These are phyloP conservation scores for Rhinatrema bivittatum DNA, from an alignment of 2,797 vertebrate species.

Conservation along the genomic window DNA sequence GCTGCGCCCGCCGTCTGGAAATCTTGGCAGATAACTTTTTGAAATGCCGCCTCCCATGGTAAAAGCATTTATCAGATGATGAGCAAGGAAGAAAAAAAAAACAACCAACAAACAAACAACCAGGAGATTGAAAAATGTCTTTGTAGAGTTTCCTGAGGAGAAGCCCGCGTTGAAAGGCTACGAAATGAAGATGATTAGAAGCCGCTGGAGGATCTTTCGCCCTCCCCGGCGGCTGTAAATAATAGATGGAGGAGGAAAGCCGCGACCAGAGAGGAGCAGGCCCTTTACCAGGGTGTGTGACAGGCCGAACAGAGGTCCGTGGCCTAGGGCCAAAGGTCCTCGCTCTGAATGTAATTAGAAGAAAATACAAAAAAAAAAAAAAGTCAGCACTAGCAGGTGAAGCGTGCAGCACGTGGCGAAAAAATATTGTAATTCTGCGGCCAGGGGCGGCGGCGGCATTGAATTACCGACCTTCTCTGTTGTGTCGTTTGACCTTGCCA, in stretches of 20 bases:
- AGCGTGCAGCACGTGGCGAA: slow-evolving; percentile 61
- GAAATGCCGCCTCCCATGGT: no score
- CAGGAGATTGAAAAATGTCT: slow-evolving; percentile 58
- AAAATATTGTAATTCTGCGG: slow-evolving; percentile 61
- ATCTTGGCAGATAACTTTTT: no score
- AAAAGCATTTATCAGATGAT: no score
- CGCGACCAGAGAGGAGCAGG: slow-evolving; percentile 63
- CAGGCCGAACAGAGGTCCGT: slow-evolving; percentile 55
- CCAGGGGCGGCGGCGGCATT: slow-evolving; percentile 45
- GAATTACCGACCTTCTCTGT: slow-evolving; percentile 53
- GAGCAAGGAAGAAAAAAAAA: slow-evolving; percentile 3
- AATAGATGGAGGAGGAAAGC: slow-evolving; percentile 64
- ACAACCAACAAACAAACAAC: slow-evolving; percentile 49
- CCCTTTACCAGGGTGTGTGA: slow-evolving; percentile 61
- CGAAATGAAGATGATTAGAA: slow-evolving; percentile 65
- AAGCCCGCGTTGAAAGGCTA: slow-evolving; percentile 45
- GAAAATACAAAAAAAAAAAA: slow-evolving; percentile 69
- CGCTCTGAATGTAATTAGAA: slow-evolving; percentile 63
- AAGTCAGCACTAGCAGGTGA: slow-evolving; percentile 77
- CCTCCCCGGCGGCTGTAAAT: slow-evolving; percentile 60
- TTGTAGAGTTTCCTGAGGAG: slow-evolving; percentile 43
- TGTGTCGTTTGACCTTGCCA: slow-evolving; percentile 25
- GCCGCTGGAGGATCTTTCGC: slow-evolving; percentile 56
- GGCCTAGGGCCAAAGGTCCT: slow-evolving; percentile 59
- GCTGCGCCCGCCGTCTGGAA: no score